Evolutionary conservation across 2,113 vertebrate species (phyloP).

Genomic region (Aix galericulata): DNA sequence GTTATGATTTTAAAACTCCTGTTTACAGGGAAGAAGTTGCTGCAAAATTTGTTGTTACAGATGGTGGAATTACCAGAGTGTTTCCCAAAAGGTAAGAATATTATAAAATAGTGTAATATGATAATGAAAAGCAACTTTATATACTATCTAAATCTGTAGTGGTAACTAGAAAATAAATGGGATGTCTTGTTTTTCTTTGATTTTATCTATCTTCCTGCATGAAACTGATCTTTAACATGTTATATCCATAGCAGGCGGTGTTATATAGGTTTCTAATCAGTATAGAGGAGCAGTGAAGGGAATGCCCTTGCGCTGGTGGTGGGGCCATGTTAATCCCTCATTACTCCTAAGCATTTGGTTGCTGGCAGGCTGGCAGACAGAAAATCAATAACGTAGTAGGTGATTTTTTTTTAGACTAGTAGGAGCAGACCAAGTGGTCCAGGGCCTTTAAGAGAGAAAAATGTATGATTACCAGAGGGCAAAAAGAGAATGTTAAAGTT

Average conservation of each 20-base stretch:
- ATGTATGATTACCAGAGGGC: not conserved
- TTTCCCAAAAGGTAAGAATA: conserved; percentile 90
- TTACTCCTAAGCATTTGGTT: not conserved
- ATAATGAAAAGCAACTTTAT: not conserved
- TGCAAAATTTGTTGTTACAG: conserved; percentile 94
- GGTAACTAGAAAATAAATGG: not conserved
- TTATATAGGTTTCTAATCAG: not conserved
- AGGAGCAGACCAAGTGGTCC: not conserved
- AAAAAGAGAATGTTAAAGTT: not conserved
- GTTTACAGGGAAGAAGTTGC: conserved; percentile 85
- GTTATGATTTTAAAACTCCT: conserved; percentile 20
- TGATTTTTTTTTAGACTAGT: not conserved
- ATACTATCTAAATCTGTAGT: not conserved
- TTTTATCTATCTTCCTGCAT: not conserved
- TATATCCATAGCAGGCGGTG: not conserved
- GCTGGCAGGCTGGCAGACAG: not conserved
- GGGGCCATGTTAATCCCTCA: not conserved
- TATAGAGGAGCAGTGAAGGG: not conserved
- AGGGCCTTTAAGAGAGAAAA: not conserved
- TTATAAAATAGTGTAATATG: not conserved
- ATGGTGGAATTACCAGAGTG: conserved; percentile 96
- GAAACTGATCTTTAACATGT: not conserved
- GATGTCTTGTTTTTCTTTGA: not conserved
- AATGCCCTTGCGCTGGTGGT: not conserved
- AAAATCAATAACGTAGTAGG: not conserved